Evolutionary conservation across 2,797 vertebrate species (phyloP), one percentile per base, ranked within the genome.

Genomic region (Hippocampus kuda): DNA sequence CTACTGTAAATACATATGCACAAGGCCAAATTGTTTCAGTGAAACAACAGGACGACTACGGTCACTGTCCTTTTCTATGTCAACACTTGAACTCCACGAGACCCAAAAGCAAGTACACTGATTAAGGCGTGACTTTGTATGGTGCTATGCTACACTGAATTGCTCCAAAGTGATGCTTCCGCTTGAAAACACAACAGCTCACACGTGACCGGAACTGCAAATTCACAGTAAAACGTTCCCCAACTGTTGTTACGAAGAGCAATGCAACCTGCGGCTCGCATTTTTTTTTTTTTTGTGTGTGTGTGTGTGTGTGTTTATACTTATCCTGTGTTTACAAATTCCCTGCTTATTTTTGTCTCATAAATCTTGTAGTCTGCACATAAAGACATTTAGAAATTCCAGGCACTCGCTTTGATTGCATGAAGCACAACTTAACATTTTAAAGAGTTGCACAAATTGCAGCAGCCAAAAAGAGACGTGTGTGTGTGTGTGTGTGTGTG

Each of bases 381-480:
- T 89, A 88, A 87, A 84, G 88, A 87, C 82, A 81, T 86, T 85
- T 88, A 67, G 79, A 83, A 89, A 90, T 91, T 91, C 88, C 92
- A 93, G 92, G 92, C 91, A 92, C 92, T 93, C 91, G 90, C 90
- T 92, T 93, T 92, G 91, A 92, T 92, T 93, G 91, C 91, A 91
- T 92, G 91, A 92, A 92, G 92, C 91, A 92, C 89, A 92, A 91
- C 90, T 66, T 86, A 91, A 91, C 89, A 84, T 88, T 88, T 92
- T 91, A 92, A 93, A 90, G 85, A 92, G 91, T 91, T 91, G 90
- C 89, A 91, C 90, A 91, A 91, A 91, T 88, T 91, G 89, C 90
- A 92, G 91, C 92, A 93, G 91, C 90, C 91, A 91, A 88, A 90
- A 90, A 90, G 85, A 91, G 88, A 91, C 91, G 86, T 91, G 89